Evolutionary conservation across 2,888 invertebrate species (phyloP), one percentile per base, ranked within the genome.

Genomic region (Lochmaea capreae): DNA sequence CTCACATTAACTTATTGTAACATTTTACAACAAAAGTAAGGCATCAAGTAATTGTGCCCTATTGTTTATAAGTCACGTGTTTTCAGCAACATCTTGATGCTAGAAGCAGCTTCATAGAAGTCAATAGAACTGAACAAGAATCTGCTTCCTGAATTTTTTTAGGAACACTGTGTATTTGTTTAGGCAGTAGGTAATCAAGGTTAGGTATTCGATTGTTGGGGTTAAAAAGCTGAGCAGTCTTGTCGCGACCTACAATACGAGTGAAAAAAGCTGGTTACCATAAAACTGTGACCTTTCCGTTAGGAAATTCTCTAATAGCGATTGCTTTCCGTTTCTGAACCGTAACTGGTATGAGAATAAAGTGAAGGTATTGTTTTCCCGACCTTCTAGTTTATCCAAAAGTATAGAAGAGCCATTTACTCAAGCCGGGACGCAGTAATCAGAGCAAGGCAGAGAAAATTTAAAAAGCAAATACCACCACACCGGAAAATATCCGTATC

Each of bases 381-480:
- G 73, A 70, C 70, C 73, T 73, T 73, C 58, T 18, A 62, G 59
- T 46, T 46, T 68, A 68, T 59, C 49, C 58, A 65, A 65, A 71
- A 57, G 67, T 58, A 71, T 71, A 54, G 67, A 58, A 71, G 54
- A 63, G 67, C 71, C 63, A 67, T 71, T 71, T 54, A 59, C 65
- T 18, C 52, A 63, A 65, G 58, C 67, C 49, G 43, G 65, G 59
- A 42, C 57, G 65, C 18, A 54, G 75, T 75, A 77, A 77, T 77
- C 77, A 77, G 75, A 74, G 75, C 77, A 65, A 73, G 49, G 74
- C 76, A 75, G 67, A 72, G 74, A 77, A 76, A 77, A 78, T 79
- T 78, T 76, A 78, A 79, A 79, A 78, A 77, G 78, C 75, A 77
- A 78, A 79, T 79, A 79, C 71, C 75, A 74, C 58, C 73, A 67